Conservation (phyloP, 2,888 invertebrate species). For the Anaspis maculata region DNA sequence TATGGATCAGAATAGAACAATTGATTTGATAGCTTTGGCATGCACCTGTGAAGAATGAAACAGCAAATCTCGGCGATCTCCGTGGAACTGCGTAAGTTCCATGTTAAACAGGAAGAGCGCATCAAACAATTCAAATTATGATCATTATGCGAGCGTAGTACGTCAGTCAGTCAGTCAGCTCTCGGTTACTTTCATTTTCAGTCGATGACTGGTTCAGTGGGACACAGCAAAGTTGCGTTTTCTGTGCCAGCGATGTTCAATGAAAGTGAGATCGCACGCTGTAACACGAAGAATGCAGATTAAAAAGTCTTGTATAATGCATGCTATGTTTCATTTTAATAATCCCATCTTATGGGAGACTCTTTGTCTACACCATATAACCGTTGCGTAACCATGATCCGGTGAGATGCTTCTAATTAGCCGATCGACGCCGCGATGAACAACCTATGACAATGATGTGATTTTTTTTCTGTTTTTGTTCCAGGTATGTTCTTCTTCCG, state of each 20-base stretch:
- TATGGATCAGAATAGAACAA: too few species aligned
- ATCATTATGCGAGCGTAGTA: constrained; percentile 5
- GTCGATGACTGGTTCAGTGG: constrained; percentile 19
- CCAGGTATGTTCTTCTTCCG: constrained; percentile 12
- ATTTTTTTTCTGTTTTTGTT: constrained; percentile 6
- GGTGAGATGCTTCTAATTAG: too few species aligned
- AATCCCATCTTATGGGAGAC: not conserved
- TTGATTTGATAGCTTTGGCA: too few species aligned
- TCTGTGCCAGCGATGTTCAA: constrained; percentile 10
- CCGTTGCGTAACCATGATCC: too few species aligned
- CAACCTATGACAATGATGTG: too few species aligned
- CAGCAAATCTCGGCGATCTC: too few species aligned
- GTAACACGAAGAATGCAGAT: too few species aligned
- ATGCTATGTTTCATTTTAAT: constrained; percentile 2
- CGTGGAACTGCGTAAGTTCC: too few species aligned
- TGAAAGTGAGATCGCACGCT: constrained; percentile 12
- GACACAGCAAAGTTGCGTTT: constrained; percentile 12
- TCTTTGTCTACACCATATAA: too few species aligned
- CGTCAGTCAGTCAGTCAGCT: too few species aligned
- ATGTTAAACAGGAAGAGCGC: constrained; percentile 11
- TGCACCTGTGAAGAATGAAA: too few species aligned
- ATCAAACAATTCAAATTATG: constrained; percentile 8
- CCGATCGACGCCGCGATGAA: too few species aligned
- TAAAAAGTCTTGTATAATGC: not conserved
- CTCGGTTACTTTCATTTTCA: constrained; percentile 22